A percentile compares a stretch with the other conserved stretches of the same genome.
These are phyloP conservation scores for Plecotus auritus DNA, from an alignment of 2,113 vertebrate genomes.

Conservation along the genomic window DNA sequence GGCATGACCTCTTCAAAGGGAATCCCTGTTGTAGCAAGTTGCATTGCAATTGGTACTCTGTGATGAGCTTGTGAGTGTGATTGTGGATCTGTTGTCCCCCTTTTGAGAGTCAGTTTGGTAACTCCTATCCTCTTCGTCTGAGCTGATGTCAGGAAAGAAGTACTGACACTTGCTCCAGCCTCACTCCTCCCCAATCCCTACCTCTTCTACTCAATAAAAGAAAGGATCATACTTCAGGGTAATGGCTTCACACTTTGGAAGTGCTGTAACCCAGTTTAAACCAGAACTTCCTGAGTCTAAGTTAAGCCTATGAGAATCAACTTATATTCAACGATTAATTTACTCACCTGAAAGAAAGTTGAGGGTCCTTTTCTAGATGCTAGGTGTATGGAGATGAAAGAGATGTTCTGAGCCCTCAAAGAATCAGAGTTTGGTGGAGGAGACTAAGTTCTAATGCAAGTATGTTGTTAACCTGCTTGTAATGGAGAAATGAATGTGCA, in stretches of 20 bases:
- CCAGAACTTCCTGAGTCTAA: background rate
- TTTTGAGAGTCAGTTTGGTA: background rate
- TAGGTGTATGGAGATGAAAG: conserved; percentile 12
- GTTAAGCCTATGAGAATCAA: background rate
- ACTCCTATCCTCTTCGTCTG: background rate
- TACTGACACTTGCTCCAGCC: background rate
- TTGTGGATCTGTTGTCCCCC: background rate
- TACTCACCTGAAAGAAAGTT: conserved; percentile 34
- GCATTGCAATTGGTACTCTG: background rate
- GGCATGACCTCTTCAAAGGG: conserved; percentile 16
- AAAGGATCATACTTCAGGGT: conserved; percentile 19
- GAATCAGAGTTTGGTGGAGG: background rate
- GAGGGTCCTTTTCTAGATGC: conserved; percentile 12
- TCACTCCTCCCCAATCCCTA: no score
- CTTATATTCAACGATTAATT: background rate
- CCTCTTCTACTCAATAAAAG: background rate
- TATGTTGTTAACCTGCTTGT: background rate
- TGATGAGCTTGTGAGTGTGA: conserved; percentile 30
- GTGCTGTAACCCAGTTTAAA: conserved; percentile 22
- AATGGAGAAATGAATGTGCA: background rate
- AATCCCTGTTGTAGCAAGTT: conserved; percentile 7
- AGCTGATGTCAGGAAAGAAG: conserved; percentile 29
- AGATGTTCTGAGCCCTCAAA: background rate
- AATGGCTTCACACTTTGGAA: conserved; percentile 5
- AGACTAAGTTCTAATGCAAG: conserved; percentile 13